Evolutionary conservation across 2,797 vertebrate genomes (phyloP).

Genomic region (Limnodromus scolopaceus): DNA sequence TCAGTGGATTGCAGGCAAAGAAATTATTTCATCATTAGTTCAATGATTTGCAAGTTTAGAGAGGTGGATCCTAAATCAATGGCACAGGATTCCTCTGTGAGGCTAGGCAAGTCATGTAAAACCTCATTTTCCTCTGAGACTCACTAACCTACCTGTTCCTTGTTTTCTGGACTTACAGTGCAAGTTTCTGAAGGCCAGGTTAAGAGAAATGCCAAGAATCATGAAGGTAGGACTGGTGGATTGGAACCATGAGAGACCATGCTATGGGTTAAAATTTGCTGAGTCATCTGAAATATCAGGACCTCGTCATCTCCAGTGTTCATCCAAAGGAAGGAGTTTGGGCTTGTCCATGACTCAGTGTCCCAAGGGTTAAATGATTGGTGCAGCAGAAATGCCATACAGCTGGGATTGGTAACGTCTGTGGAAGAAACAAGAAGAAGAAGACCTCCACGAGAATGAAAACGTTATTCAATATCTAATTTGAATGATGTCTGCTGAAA

Average conservation of each 20-base stretch:
- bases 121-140: neutral
- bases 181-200: neutral
- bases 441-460: neutral
- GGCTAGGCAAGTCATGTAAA: neutral
- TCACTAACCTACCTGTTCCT: neutral
- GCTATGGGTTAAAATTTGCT: neutral
- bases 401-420: neutral
- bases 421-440: neutral
- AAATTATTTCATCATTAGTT: neutral
- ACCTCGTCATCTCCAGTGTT: neutral
- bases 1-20: neutral
- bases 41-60: neutral
- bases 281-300: neutral
- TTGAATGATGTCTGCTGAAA: neutral
- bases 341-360: neutral
- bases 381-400: neutral
- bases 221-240: neutral
- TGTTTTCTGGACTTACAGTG: neutral
- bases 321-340: neutral
- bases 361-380: neutral
- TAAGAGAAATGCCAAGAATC: neutral
- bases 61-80: neutral
- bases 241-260: neutral
- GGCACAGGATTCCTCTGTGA: neutral
- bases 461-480: neutral